Evolutionary conservation across 2,888 invertebrate genomes (phyloP).

Genomic region (Apantesis nais): DNA sequence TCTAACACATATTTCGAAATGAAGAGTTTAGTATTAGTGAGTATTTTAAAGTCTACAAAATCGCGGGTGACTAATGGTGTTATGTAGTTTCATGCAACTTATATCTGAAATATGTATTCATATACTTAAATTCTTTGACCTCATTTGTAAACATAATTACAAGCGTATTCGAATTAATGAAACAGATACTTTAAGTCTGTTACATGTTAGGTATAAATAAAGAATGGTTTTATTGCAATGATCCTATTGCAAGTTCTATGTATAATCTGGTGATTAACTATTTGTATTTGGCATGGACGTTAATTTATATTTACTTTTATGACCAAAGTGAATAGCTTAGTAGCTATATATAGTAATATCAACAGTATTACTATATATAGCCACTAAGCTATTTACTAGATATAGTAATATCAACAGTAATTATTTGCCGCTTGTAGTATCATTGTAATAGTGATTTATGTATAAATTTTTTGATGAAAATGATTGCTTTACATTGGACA

Average conservation of each 20-base stretch:
- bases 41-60: background rate
- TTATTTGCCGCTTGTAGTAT: background rate
- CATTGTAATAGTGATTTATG: constrained; percentile 4
- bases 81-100: background rate
- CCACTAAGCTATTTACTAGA: too few species aligned
- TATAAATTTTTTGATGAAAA: background rate
- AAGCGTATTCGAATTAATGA: too few species aligned
- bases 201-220: too few species aligned
- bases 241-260: too few species aligned
- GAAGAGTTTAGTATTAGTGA: background rate
- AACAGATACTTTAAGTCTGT: too few species aligned
- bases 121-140: too few species aligned
- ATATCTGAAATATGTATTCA: background rate
- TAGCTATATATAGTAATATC: too few species aligned
- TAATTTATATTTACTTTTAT: background rate
- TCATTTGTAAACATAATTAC: background rate
- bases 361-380: too few species aligned
- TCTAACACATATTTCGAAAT: background rate
- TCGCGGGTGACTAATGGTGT: background rate
- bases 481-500: constrained; percentile 15
- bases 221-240: too few species aligned
- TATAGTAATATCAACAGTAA: background rate
- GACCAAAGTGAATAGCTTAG: background rate
- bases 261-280: too few species aligned
- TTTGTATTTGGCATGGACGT: background rate